phyloP scores from a whole-genome alignment of 92 coral and sea anemone species.

The Zoanthus sociatus region DNA sequence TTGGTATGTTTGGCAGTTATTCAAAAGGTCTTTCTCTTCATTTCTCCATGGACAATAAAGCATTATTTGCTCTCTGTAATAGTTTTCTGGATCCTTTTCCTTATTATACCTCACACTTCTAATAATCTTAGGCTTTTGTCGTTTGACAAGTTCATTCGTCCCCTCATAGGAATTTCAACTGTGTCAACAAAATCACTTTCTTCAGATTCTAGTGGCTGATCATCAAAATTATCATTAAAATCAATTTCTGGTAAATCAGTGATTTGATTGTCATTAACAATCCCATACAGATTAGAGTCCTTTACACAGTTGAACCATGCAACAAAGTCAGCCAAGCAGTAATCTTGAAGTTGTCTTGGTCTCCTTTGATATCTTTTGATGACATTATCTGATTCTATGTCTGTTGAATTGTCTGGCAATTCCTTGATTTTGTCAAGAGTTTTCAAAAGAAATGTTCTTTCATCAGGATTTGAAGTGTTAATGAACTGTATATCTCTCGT shows the following conservation, averaged over 20 bases:
- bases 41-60: constrained; percentile 64
- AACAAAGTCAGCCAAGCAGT: constrained; percentile 44
- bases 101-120: constrained; percentile 55
- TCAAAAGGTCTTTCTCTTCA: constrained; percentile 53
- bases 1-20: constrained; percentile 21
- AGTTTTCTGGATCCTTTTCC: constrained; percentile 59
- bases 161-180: background rate
- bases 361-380: constrained; percentile 71
- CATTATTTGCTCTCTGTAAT: constrained; percentile 60
- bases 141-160: background rate
- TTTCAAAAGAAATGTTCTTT: constrained; percentile 4
- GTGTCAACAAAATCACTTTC: background rate
- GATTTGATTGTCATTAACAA: background rate
- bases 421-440: constrained; percentile 58
- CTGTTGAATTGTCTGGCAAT: constrained; percentile 56
- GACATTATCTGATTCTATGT: constrained; percentile 57
- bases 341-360: constrained; percentile 62
- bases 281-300: background rate
- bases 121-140: constrained; percentile 7
- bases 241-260: constrained; percentile 35
- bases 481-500: constrained; percentile 63
- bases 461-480: constrained; percentile 23
- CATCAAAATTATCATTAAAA: constrained; percentile 50
- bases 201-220: constrained; percentile 47
- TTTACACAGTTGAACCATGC: constrained; percentile 37